Conservation (phyloP, 2,888 invertebrate genomes). For the Autographa pulchrina region DNA sequence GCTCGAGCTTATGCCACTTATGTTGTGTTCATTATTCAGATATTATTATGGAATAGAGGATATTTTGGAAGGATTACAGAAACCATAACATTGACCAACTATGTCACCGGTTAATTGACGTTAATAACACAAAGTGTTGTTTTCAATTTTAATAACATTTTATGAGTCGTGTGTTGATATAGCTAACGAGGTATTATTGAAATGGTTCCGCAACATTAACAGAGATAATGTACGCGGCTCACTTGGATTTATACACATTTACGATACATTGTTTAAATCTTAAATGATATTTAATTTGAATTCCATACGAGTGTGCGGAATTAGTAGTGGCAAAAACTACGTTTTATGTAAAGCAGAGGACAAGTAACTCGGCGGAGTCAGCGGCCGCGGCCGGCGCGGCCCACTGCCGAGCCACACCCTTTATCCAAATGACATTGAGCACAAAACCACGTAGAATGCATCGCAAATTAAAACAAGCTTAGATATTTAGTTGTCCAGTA, state of each 20-base stretch:
- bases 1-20: not conserved
- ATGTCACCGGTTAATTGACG: constrained; percentile 59
- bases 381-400: not conserved
- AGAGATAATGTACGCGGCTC: constrained; percentile 34
- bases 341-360: constrained; percentile 27
- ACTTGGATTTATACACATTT: constrained; percentile 28
- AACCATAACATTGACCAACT: constrained; percentile 38
- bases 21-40: constrained; percentile 4
- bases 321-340: constrained; percentile 25
- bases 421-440: constrained; percentile 16
- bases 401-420: constrained; percentile 26
- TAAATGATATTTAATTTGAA: constrained; percentile 34
- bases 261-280: constrained; percentile 27
- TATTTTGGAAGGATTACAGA: constrained; percentile 36
- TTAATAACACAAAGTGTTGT: constrained; percentile 55
- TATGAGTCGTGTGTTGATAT: constrained; percentile 55
- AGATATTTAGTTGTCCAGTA: constrained; percentile 12
- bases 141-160: constrained; percentile 62
- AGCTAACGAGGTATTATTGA: constrained; percentile 63
- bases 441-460: constrained; percentile 14
- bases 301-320: constrained; percentile 35
- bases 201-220: constrained; percentile 55
- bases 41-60: not conserved
- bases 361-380: constrained; percentile 11
- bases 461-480: constrained; percentile 11